phyloP scores from a whole-genome alignment of 2,888 invertebrate genomes.

The Scaptomyza tumidula region DNA sequence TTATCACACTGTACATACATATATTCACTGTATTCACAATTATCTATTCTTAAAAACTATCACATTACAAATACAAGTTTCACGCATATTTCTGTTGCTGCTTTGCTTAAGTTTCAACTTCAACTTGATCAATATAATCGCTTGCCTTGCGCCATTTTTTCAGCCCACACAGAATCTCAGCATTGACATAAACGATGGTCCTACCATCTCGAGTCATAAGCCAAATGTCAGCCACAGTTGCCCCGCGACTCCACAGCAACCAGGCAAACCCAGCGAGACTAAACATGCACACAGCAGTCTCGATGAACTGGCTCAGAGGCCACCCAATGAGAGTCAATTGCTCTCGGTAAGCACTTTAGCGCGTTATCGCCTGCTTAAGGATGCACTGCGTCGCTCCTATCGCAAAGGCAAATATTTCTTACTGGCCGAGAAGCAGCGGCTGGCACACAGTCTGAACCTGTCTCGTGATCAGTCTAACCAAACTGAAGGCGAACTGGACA shows the following conservation, averaged over 20 bases:
- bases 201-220: constrained; percentile 20
- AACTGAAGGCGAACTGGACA: constrained; percentile 61
- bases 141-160: constrained; percentile 55
- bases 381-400: constrained; percentile 81
- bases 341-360: constrained; percentile 69
- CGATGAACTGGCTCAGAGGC: constrained; percentile 53
- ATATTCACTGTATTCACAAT: constrained; percentile 34
- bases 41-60: constrained; percentile 3
- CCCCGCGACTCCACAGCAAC: constrained; percentile 68
- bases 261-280: constrained; percentile 9
- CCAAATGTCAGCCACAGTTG: constrained; percentile 64
- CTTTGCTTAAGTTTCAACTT: not conserved
- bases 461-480: constrained; percentile 65
- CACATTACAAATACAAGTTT: constrained; percentile 56
- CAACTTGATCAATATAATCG: constrained; percentile 30
- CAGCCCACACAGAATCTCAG: constrained; percentile 56
- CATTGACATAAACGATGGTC: constrained; percentile 59
- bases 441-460: constrained; percentile 69
- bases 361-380: constrained; percentile 78
- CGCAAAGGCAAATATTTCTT: constrained; percentile 80
- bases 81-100: constrained; percentile 9
- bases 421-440: constrained; percentile 70
- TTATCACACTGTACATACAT: constrained; percentile 25
- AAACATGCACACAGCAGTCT: constrained; percentile 50
- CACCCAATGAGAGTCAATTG: constrained; percentile 48